Evolutionary conservation across 2,888 invertebrate species (phyloP), one percentile per base, ranked within the genome.

Genomic region (Eudemis profundana): DNA sequence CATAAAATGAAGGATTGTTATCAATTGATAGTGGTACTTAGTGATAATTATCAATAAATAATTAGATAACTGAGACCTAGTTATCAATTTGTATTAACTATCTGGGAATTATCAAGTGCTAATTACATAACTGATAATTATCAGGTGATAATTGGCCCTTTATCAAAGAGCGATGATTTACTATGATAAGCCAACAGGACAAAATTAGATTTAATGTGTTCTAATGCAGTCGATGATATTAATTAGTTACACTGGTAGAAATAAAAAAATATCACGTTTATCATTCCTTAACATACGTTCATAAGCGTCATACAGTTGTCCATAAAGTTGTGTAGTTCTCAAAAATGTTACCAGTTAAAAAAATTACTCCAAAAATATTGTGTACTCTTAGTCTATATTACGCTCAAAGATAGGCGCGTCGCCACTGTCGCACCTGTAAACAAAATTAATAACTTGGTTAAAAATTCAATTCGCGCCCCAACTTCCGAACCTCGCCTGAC

Each of bases 331-430:
- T 82, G 83, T 82, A 79, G 70, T 81, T 85, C 83, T 84, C 82
- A 81, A 85, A 81, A 80, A 69, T 73, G 73, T 72, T 72, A 69
- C 75, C 70, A 75, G 76, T 84, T 83, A 84, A 89, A 88, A 89
- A 81, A 84, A 79, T 76, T 71, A 72, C 71, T 90, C 88, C 85
- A 90, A 90, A 90, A 90, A 90, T 90, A 90, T 84, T 79, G 78
- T 81, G 78, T 77, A 75, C 69, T 82, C 72, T 79, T 74, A 74
- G 68, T 56, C 69, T 71, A 68, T 61, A 61, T 64, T 70, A 68
- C 68, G 73, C 68, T 86, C 75, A 88, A 69, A 86, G 73, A 73
- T 86, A 87, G 86, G 87, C 76, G 79, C 89, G 87, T 70, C 71
- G 81, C 86, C 86, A 85, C 33, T 71, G 81, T 68, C 87, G 89